phyloP scores from a whole-genome alignment of 1,140 invertebrate species.

The Drosophila sulfurigaster region DNA sequence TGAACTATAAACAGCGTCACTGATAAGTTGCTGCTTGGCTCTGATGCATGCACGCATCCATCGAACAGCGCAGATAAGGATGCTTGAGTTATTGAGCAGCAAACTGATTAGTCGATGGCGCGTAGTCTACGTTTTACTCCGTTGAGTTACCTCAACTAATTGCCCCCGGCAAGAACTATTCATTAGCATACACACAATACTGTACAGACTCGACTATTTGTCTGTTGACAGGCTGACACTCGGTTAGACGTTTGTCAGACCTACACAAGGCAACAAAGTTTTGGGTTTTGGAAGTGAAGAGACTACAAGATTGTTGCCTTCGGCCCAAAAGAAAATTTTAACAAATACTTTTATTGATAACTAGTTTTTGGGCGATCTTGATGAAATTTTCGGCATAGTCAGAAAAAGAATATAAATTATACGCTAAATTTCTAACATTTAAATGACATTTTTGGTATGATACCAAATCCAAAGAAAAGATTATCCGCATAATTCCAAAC shows the following conservation, averaged over 20 bases:
- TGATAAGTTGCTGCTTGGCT: slow-evolving; percentile 13
- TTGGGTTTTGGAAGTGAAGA: background rate
- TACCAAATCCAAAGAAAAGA: too few species aligned
- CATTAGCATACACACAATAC: background rate
- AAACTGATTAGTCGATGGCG: background rate
- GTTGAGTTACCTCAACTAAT: slow-evolving; percentile 45
- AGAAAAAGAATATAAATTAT: too few species aligned
- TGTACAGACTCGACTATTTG: slow-evolving; percentile 8
- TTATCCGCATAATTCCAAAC: too few species aligned
- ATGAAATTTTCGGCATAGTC: too few species aligned
- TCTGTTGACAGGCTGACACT: slow-evolving; percentile 12
- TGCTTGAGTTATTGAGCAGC: background rate
- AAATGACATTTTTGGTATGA: too few species aligned
- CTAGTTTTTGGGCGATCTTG: too few species aligned
- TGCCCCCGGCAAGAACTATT: slow-evolving; percentile 14
- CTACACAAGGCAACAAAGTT: slow-evolving; percentile 10
- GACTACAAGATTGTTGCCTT: background rate
- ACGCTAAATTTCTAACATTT: too few species aligned
- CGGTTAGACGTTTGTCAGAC: slow-evolving; percentile 4
- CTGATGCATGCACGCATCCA: background rate
- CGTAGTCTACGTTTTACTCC: background rate
- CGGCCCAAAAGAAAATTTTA: too few species aligned
- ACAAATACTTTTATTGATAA: too few species aligned
- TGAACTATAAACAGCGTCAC: background rate
- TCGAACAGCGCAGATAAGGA: background rate